Evolutionary conservation across 1,140 invertebrate genomes (phyloP).

Genomic region (Mactra quadrangularis): DNA sequence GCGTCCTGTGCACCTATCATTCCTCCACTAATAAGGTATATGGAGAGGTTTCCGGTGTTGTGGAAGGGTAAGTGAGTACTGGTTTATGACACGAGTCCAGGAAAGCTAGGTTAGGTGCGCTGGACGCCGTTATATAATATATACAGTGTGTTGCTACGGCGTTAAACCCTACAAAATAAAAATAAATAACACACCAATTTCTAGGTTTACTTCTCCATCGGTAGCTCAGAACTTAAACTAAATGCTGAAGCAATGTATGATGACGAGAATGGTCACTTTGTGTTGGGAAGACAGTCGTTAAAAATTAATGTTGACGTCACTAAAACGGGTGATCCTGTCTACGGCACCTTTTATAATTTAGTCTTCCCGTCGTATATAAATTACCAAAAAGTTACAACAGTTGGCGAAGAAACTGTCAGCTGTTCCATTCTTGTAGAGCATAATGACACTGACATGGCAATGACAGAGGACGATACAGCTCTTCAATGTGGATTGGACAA

Average conservation of each 20-base stretch:
- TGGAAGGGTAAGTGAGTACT: no score
- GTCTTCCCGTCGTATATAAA: neutral
- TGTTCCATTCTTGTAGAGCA: neutral
- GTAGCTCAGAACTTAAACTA: constrained; percentile 8
- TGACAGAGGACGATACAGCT: neutral
- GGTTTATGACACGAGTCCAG: no score
- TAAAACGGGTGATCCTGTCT: constrained; percentile 32
- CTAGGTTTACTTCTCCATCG: no score
- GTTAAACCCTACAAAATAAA: no score
- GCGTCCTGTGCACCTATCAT: no score
- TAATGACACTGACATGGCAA: neutral
- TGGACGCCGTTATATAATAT: no score
- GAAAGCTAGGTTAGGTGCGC: no score
- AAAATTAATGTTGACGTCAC: constrained; percentile 2
- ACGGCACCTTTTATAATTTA: constrained; percentile 3
- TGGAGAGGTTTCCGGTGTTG: no score
- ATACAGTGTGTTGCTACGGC: no score
- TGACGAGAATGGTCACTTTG: neutral
- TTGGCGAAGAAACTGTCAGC: neutral
- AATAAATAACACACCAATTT: no score
- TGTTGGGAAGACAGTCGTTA: neutral
- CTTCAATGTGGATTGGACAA: constrained; percentile 3
- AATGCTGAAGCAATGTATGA: neutral
- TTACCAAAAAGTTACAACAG: neutral
- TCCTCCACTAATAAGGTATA: no score